Evolutionary conservation across 2,888 invertebrate genomes (phyloP), one percentile per base, ranked within the genome.

Genomic region (Sympetrum striolatum): DNA sequence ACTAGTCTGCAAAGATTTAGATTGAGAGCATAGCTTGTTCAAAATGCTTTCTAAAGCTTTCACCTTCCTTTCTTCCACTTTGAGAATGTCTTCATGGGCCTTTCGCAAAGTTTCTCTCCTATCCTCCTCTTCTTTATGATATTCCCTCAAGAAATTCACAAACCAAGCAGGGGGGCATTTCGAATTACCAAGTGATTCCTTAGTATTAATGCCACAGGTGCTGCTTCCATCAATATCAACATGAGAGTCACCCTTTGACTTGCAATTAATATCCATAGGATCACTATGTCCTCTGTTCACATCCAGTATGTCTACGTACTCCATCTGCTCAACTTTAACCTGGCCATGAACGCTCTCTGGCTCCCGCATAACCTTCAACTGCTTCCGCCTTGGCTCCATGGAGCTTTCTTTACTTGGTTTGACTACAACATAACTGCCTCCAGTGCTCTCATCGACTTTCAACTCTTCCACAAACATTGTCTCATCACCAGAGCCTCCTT

Each of bases 391-490:
- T 12, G 86, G 60, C 64, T 86, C 86, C 15, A 60, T 58, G 15
- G 86, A 48, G 12, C 37, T 64, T 18, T 60, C 60, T n/a, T 60
- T 86, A 12, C 31, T 35, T 39, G 86, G 60, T 60, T 86, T 86
- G 22, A 86, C 39, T 4, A 86, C 86, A 35, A 86, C 64, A 37
- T 37, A 60, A 86, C 60, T 18, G 15, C 35, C 60, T 8, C 60
- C 31, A 15, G 60, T 37, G 15, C 58, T 58, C 14, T 82, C 82
- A 82, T 58, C 58, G 1, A 82, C 58, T 37, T 86, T 86, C 60
- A 86, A 35, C n/a, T 86, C 86, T 39, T 86, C 86, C 37, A 86
- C n/a, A 37, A 86, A 86, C 35, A 86, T 53, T 2, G 86, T 64
- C 60, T 86, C 86, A 31, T 86, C 86, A n/a, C 37, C 39, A 53